Evolutionary conservation across 1,140 invertebrate species (phyloP).

Genomic region (Wasmannia auropunctata): DNA sequence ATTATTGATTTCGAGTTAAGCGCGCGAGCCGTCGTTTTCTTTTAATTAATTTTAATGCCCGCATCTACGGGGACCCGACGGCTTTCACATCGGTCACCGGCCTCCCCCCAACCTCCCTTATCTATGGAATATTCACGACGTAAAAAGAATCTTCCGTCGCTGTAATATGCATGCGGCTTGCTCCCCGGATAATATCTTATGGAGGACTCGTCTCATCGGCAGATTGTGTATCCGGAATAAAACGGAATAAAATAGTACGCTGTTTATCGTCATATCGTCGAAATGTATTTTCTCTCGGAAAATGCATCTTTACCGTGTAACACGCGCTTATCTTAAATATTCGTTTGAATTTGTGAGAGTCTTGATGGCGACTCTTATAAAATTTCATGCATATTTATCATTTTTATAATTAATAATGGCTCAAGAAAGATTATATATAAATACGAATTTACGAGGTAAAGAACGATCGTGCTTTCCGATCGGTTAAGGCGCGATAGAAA

Average conservation of each 20-base stretch:
- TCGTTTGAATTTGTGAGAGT: not conserved
- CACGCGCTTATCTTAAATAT: constrained; percentile 24
- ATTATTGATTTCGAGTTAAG: constrained; percentile 50
- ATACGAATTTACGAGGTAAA: not conserved
- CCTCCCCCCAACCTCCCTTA: too few species aligned
- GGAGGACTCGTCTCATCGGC: constrained; percentile 28
- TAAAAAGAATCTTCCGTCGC: constrained; percentile 12
- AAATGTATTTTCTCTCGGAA: constrained; percentile 2
- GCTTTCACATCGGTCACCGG: not conserved
- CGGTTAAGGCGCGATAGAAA: not conserved
- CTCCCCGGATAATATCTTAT: constrained; percentile 2
- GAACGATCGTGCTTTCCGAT: not conserved
- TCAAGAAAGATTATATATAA: not conserved
- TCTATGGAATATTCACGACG: constrained; percentile 21
- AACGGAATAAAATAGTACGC: constrained; percentile 43
- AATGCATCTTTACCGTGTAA: not conserved
- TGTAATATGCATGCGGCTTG: not conserved
- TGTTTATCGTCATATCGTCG: constrained; percentile 16
- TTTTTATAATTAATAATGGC: constrained; percentile 5
- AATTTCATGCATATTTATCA: not conserved
- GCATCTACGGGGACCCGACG: not conserved
- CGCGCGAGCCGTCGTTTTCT: not conserved
- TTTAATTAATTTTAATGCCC: constrained; percentile 46
- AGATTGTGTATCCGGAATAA: constrained; percentile 20
- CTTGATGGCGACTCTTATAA: not conserved